Evolutionary conservation across 2,797 vertebrate species (phyloP).

Genomic region (Takifugu ocellatus): DNA sequence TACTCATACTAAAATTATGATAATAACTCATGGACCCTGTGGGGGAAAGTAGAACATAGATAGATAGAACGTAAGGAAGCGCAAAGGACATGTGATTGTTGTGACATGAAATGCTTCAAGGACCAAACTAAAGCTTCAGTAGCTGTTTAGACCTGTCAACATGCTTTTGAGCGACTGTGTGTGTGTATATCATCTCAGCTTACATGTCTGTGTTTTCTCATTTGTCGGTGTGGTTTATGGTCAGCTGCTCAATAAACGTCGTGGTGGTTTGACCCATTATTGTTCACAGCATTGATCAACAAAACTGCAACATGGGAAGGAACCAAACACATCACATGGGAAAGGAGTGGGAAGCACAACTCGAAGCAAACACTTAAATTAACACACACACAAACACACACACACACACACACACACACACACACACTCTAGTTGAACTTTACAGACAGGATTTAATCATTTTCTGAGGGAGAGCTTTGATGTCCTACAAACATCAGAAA

Average conservation of each 20-base stretch:
- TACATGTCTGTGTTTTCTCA: background rate
- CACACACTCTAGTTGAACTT: slow-evolving; percentile 34
- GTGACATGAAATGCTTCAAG: background rate
- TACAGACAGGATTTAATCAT: slow-evolving; percentile 50
- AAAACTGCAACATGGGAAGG: slow-evolving; percentile 7
- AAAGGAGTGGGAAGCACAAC: slow-evolving; percentile 58
- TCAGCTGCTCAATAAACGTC: slow-evolving; percentile 14
- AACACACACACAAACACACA: slow-evolving; percentile 19
- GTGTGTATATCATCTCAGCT: background rate
- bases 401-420: slow-evolving; percentile 20
- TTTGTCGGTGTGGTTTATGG: background rate
- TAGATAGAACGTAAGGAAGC: too few species aligned
- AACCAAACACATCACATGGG: slow-evolving; percentile 50
- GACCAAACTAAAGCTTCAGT: background rate
- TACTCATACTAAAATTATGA: too few species aligned
- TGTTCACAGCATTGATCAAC: slow-evolving; percentile 2
- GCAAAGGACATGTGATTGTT: background rate
- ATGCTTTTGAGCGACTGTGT: background rate
- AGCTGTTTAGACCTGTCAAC: background rate
- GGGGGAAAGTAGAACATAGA: too few species aligned
- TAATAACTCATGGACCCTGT: too few species aligned
- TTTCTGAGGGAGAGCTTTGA: slow-evolving; percentile 56
- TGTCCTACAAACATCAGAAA: slow-evolving; percentile 34
- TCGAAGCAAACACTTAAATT: slow-evolving; percentile 9
- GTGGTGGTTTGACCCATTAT: background rate